phyloP scores from a whole-genome alignment of 1,140 invertebrate species.

The Nasonia vitripennis region DNA sequence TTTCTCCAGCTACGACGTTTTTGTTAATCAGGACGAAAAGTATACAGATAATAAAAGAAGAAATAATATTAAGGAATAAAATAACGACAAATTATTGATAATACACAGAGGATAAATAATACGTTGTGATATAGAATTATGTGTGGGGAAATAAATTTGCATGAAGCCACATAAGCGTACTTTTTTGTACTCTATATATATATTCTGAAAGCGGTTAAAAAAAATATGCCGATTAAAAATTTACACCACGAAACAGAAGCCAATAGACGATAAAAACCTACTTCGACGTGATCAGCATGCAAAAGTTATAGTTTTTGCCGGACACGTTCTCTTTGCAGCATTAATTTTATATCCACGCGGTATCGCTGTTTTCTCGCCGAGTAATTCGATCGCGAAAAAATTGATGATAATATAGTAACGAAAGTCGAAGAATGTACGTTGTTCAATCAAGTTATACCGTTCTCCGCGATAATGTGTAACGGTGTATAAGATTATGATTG shows the following conservation, averaged over 20 bases:
- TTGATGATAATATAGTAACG: neutral
- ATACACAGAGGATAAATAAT: neutral
- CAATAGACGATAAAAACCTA: constrained; percentile 7
- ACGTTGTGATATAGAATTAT: constrained; percentile 6
- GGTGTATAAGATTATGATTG: neutral
- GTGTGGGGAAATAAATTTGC: constrained; percentile 21
- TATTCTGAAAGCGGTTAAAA: neutral
- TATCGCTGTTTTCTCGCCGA: neutral
- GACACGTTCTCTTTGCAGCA: neutral
- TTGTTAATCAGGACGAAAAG: neutral
- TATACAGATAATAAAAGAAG: neutral
- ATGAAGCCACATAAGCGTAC: constrained; percentile 32
- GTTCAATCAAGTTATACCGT: neutral
- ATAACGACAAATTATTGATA: constrained; percentile 4
- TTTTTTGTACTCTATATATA: neutral
- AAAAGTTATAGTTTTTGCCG: constrained; percentile 18
- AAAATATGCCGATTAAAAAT: neutral
- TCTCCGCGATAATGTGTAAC: neutral
- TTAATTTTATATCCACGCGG: neutral
- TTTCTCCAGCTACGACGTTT: neutral
- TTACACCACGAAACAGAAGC: neutral
- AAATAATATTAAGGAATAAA: neutral
- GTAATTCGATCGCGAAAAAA: neutral
- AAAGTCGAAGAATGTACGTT: neutral
- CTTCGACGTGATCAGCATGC: constrained; percentile 11